A percentile compares a stretch with the other conserved stretches of the same genome.
These are phyloP conservation scores for Lasioglossum villosulum DNA, from an alignment of 2,888 invertebrate genomes.

Conservation along the genomic window DNA sequence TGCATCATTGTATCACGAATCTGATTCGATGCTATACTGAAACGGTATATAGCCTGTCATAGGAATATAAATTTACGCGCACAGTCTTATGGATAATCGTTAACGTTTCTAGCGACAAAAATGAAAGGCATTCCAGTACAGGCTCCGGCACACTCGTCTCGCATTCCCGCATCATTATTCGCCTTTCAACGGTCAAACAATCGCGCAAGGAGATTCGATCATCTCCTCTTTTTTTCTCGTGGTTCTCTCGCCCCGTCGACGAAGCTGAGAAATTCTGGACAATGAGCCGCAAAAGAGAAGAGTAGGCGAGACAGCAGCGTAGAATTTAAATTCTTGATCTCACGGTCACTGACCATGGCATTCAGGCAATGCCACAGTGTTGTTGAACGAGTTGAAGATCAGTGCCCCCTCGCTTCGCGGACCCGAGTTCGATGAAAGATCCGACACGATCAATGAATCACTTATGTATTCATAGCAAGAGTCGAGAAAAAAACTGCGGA, in stretches of 20 bases:
- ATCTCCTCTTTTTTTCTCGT: background rate
- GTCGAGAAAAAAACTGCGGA: background rate
- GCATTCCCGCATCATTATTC: background rate
- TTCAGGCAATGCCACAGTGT: conserved; percentile 70
- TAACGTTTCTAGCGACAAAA: background rate
- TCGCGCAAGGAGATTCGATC: conserved; percentile 10
- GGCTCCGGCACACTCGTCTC: background rate
- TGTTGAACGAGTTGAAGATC: conserved; percentile 72
- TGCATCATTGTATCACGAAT: too few relatives aligned
- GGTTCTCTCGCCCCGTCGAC: background rate
- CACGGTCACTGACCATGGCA: conserved; percentile 73
- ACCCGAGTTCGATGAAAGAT: conserved; percentile 58
- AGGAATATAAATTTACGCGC: background rate
- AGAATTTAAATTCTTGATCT: conserved; percentile 73
- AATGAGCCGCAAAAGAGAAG: conserved; percentile 47
- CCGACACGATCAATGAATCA: conserved; percentile 65
- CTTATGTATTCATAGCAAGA: conserved; percentile 45
- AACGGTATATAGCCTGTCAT: background rate
- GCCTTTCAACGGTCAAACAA: conserved; percentile 6
- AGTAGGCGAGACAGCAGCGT: conserved; percentile 50
- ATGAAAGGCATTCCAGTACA: background rate
- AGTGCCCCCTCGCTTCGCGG: conserved; percentile 63
- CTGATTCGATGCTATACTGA: too few relatives aligned
- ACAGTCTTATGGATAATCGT: background rate
- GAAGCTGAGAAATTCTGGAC: conserved; percentile 51